phyloP scores from a whole-genome alignment of 1,140 invertebrate genomes.

The Neuroterus valhalla region DNA sequence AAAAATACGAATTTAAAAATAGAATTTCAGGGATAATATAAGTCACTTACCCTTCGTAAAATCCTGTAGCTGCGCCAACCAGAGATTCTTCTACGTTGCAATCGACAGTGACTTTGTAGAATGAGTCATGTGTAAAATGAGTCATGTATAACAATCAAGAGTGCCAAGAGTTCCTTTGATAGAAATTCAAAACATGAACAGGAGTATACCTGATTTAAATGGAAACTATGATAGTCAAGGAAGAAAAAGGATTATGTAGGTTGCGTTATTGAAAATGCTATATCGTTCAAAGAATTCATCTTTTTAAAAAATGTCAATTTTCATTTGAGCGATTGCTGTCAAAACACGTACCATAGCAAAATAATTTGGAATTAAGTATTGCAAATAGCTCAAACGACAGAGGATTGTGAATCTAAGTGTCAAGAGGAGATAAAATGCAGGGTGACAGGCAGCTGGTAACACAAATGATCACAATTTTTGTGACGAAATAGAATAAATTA shows the following conservation, averaged over 20 bases:
- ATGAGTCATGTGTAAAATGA: not conserved
- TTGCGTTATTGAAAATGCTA: no score
- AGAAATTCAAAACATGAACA: not conserved
- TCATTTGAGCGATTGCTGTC: slow-evolving; percentile 10
- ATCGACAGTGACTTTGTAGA: not conserved
- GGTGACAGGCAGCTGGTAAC: slow-evolving; percentile 40
- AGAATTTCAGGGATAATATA: no score
- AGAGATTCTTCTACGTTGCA: no score
- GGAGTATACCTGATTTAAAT: not conserved
- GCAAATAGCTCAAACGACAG: slow-evolving; percentile 30
- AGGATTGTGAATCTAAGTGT: slow-evolving; percentile 28
- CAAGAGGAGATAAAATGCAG: slow-evolving; percentile 34
- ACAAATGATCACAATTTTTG: not conserved
- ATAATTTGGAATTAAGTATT: slow-evolving; percentile 28
- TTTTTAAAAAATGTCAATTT: no score
- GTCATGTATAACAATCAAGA: no score
- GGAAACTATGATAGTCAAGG: not conserved
- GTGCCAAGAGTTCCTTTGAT: no score
- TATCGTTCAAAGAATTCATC: no score
- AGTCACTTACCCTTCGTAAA: no score
- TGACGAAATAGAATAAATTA: not conserved
- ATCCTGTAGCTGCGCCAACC: no score
- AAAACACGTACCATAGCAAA: slow-evolving; percentile 27
- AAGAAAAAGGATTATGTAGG: not conserved
- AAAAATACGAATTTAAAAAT: no score